Evolutionary conservation across 2,888 invertebrate species (phyloP), one percentile per base, ranked within the genome.

Genomic region (Cancer borealis): DNA sequence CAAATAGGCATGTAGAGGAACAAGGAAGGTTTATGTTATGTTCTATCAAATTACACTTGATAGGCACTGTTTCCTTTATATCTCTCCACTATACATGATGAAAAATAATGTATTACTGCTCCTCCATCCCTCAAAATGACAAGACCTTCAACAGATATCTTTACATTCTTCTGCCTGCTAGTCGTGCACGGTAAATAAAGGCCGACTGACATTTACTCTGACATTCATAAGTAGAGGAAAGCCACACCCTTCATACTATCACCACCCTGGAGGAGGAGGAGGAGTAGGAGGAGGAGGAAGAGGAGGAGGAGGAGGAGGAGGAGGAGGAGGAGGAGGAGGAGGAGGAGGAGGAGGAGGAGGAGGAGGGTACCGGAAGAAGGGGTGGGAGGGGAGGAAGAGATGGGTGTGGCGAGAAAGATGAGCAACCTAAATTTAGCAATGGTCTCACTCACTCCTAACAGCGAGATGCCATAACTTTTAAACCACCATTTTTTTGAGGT

Each of bases 191-290:
- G 39, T 39, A 39, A 39, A 39, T 39, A 2, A 39, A 39, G 2
- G 39, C 39, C 0, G 39, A 14, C 54, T 54, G 46, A 30, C 46
- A 21, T n/a, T 10, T 8, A 91, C 26, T 46, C 46, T 17, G 26
- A 12, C 54, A 30, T 14, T 46, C 39, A 0, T 21, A 10, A 8
- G n/a, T 91, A n/a, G 3, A 39, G 39, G 45, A 91, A 30, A 46
- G 91, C 91, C 91, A 91, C 91, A 73, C 91, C 91, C 91, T 91
- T n/a, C 91, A n/a, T 3, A n/a, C 30, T 45, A 30, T 91, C 91
- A 45, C 91, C 91, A 66, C 73, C 91, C 91, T 6, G 73, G 73
- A 91, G 39, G 60, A 54, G 30, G 60, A 39, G 17, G n/a, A 21
- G 49, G 17, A n/a, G 47, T n/a, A 17, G 46, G 47, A 47, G 26